A percentile compares a stretch with the other conserved stretches of the same genome.
These are phyloP conservation scores for Hirtodrosophila alboralis DNA, from an alignment of 2,888 invertebrate species.

Conservation along the genomic window DNA sequence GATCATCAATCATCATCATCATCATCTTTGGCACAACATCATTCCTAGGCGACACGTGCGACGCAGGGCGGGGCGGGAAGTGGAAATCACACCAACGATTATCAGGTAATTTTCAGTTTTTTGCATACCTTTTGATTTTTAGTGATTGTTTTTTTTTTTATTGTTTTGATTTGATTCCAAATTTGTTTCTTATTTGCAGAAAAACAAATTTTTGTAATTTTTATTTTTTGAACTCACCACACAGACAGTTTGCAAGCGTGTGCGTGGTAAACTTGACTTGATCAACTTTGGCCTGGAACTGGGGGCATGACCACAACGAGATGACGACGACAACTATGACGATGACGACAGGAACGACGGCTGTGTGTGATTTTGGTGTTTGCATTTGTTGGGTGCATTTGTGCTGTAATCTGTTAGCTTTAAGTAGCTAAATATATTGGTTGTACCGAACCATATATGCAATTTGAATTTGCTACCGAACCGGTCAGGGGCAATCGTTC, in stretches of 20 bases:
- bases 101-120: conserved; percentile 71
- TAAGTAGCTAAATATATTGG: conserved; percentile 52
- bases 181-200: conserved; percentile 73
- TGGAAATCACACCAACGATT: conserved; percentile 80
- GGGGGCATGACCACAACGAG: conserved; percentile 53
- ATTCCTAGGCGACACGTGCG: conserved; percentile 60
- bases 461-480: conserved; percentile 46
- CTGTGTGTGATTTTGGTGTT: conserved; percentile 51
- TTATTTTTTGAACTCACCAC: conserved; percentile 74
- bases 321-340: conserved; percentile 46
- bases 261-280: conserved; percentile 66
- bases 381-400: conserved; percentile 63
- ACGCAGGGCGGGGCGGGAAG: conserved; percentile 71
- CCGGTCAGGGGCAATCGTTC: conserved; percentile 69
- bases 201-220: conserved; percentile 68
- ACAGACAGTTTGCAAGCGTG: conserved; percentile 73
- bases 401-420: conserved; percentile 72
- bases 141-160: conserved; percentile 33
- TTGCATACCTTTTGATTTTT: conserved; percentile 66
- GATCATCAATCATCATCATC: conserved; percentile 42
- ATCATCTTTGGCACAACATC: conserved; percentile 51
- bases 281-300: conserved; percentile 57
- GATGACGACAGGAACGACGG: conserved; percentile 48
- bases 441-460: conserved; percentile 35
- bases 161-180: conserved; percentile 58